Base-by-base conservation (phyloP, 2,797 vertebrate species). In the Loriculus beryllinus region DNA sequence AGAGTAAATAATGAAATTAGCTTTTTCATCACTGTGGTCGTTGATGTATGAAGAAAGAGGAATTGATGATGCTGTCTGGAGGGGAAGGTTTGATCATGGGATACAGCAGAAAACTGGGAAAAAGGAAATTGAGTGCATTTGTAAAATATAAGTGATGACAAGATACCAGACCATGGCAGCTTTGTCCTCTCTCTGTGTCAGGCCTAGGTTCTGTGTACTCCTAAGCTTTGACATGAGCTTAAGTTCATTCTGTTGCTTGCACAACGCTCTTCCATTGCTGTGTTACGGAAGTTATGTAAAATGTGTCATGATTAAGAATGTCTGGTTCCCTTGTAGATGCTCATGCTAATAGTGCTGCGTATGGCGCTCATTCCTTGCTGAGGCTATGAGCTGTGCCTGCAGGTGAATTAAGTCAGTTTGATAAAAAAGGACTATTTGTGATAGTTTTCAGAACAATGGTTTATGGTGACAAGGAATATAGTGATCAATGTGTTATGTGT, bases 251-350 rank as follows among this genome's bases (percentile, higher is more conserved):
- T 71, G 67, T 54, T 90, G 77, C 82, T 81, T 0, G 2, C 2
- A 1, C 59, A 29, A 23, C 43, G 71, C 39, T 77, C 60, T 52
- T 43, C 82, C 10, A 2, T 22, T 25, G 28, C 49, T 81, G 42
- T 4, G 0, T 40, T 51, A 7, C 21, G 28, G 17, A 23, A 43
- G 42, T 7, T 28, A 6, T 1, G 3, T 54, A 29, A 49, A 52
- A 21, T 2, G 48, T 45, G 47, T 21, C 13, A 0, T 2, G 14
- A n/a, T 33, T n/a, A 17, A 67, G 82, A 22, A 10, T 19, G 23
- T 15, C 54, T 49, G 39, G 28, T 56, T 82, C n/a, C 63, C 20
- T 86, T 60, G 63, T 37, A 79, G 56, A 31, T 40, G 33, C 37
- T 68, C 10, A 2, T 35, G 59, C 62, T 77, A 4, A 0, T 33